Evolutionary conservation across 2,113 vertebrate species (phyloP).

Genomic region (Stegastes partitus): DNA sequence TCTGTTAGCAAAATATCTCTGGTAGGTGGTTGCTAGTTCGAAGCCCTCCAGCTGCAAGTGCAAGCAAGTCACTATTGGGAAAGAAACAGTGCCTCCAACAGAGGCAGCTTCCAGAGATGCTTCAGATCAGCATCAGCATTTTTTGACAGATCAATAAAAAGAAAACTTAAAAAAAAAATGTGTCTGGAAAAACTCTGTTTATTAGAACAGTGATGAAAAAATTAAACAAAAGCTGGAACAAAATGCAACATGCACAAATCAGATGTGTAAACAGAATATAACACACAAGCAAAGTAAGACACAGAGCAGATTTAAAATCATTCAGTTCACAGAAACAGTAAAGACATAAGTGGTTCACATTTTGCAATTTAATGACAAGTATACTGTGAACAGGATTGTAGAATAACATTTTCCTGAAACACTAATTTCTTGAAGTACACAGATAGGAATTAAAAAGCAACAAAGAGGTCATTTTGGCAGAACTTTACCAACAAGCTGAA

Average conservation of each 20-base stretch:
- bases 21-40: too few species aligned
- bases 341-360: not conserved
- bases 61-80: too few species aligned
- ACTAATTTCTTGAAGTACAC: slow-evolving; percentile 3
- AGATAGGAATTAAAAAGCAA: not conserved
- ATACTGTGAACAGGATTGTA: slow-evolving; percentile 26
- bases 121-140: too few species aligned
- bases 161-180: not conserved
- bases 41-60: too few species aligned
- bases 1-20: too few species aligned
- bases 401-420: slow-evolving; percentile 2
- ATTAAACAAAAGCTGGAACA: not conserved
- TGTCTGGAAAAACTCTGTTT: not conserved
- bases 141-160: not conserved
- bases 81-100: too few species aligned
- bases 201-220: slow-evolving; percentile 2
- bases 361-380: slow-evolving; percentile 34
- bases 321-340: slow-evolving; percentile 15
- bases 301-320: not conserved
- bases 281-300: not conserved
- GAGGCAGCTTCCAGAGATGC: too few species aligned
- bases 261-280: not conserved
- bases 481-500: slow-evolving; percentile 6
- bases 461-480: slow-evolving; percentile 2
- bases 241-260: not conserved